Percentiles rank a stretch among this genome's conserved stretches.
Evolutionary conservation across 2,113 vertebrate species (phyloP).

Genomic region (Apeltes quadracus): DNA sequence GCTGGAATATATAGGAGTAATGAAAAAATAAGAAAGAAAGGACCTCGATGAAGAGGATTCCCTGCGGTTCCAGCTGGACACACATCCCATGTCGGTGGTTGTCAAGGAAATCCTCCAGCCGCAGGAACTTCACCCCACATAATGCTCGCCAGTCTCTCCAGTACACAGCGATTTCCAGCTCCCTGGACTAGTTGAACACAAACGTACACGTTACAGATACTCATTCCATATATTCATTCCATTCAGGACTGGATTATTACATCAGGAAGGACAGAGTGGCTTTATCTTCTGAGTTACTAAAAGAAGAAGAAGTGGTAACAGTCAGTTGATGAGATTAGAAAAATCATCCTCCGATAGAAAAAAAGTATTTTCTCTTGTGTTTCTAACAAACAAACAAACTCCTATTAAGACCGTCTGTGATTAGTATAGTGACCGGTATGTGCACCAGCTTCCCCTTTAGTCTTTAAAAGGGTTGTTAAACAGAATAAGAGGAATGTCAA

Average conservation of each 20-base stretch:
- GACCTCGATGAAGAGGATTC: slow-evolving; percentile 88
- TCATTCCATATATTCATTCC: not conserved
- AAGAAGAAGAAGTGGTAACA: not conserved
- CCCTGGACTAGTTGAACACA: slow-evolving; percentile 83
- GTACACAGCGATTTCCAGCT: slow-evolving; percentile 86
- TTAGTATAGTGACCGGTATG: not conserved
- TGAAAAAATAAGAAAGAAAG: not conserved
- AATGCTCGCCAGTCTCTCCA: slow-evolving; percentile 90
- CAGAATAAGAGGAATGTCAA: not conserved
- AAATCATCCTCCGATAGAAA: not conserved
- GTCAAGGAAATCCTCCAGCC: slow-evolving; percentile 91
- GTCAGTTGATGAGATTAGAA: not conserved
- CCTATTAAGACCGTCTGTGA: too few species aligned
- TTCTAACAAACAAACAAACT: too few species aligned
- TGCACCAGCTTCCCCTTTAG: not conserved
- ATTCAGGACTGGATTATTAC: not conserved
- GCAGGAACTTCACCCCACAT: slow-evolving; percentile 87
- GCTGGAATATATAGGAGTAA: too few species aligned
- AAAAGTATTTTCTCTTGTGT: too few species aligned
- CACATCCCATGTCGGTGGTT: slow-evolving; percentile 86
- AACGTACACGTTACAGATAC: slow-evolving; percentile 1
- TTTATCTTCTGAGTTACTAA: not conserved
- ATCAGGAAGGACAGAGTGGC: not conserved
- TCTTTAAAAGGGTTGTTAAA: not conserved
- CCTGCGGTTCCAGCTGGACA: slow-evolving; percentile 86